Conservation (phyloP, 2,113 vertebrate genomes). For the Lipophrys pholis region DNA sequence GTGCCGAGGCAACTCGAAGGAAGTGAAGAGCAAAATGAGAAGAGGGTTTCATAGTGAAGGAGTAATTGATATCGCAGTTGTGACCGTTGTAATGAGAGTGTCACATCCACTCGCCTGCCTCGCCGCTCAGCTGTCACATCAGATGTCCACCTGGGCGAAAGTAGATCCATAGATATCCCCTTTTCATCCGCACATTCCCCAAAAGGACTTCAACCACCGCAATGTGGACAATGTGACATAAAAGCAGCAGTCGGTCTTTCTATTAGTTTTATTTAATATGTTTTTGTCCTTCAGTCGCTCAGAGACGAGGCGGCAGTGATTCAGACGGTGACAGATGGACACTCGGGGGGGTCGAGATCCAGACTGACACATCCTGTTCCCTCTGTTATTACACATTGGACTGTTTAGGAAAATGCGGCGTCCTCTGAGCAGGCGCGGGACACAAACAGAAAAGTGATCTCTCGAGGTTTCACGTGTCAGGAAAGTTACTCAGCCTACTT, state of each 20-base stretch:
- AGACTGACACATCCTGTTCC: conserved; percentile 49
- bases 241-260: conserved; percentile 18
- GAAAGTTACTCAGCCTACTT: not conserved
- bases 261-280: conserved; percentile 37
- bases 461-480: conserved; percentile 41
- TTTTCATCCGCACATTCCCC: not conserved
- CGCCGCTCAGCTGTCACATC: conserved; percentile 68
- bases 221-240: not conserved
- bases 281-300: conserved; percentile 39
- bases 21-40: conserved; percentile 21
- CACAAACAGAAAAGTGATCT: conserved; percentile 29
- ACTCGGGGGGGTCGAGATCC: conserved; percentile 42
- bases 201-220: conserved; percentile 28
- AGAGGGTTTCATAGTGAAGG: conserved; percentile 80
- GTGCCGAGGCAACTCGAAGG: conserved; percentile 18
- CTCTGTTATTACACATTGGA: conserved; percentile 59
- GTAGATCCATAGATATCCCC: not conserved
- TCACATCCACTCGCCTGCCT: conserved; percentile 73
- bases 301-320: conserved; percentile 18
- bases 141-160: conserved; percentile 80
- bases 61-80: conserved; percentile 86
- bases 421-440: not conserved
- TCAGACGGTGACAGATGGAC: conserved; percentile 44
- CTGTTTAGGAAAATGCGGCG: conserved; percentile 29
- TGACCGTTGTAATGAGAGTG: conserved; percentile 84